Base-by-base conservation (phyloP, 2,888 invertebrate species). In the Venusia cambrica region DNA sequence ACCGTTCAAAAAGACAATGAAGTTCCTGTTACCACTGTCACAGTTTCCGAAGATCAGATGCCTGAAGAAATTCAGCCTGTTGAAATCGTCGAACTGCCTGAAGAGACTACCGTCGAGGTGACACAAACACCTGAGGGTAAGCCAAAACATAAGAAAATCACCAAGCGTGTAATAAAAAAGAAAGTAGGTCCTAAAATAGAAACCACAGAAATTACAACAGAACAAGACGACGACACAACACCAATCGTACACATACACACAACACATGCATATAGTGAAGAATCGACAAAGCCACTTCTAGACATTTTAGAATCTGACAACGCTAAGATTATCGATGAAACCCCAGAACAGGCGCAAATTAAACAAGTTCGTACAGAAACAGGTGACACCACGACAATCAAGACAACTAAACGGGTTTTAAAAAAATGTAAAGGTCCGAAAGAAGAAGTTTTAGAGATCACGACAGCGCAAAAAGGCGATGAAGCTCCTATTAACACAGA, bases 401-500 rank as follows among this genome's bases (percentile, higher is more conserved):
- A 56, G 13, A 57, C 53, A 0, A 52, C 57, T 0, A 66, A 57
- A 15, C 55, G 67, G 2, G 51, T 68, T 0, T 69, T 66, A 4
- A 71, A 46, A 19, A 59, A 53, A 14, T 43, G 44, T 8, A 42
- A 43, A 56, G 57, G 59, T 1, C 50, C 49, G 7, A 59, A 44
- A 40, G 38, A 45, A 53, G 62, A 47, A 65, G 61, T 51, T 40
- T 72, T 53, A 33, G 51, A 57, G 61, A 61, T 27, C 2, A 51
- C 48, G 0, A 57, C 51, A 0, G 70, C 27, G 51, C 68, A 30
- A 74, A 38, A 41, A 17, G 54, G 54, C 3, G 47, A 46, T 12
- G 68, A 78, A 29, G 54, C 52, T 1, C 73, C 77, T 0, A 51
- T 72, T 1, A 73, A 70, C 0, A 73, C 68, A 0, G 64, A 78